Conservation (phyloP, 2,113 vertebrate species). For the Megaleporinus macrocephalus region DNA sequence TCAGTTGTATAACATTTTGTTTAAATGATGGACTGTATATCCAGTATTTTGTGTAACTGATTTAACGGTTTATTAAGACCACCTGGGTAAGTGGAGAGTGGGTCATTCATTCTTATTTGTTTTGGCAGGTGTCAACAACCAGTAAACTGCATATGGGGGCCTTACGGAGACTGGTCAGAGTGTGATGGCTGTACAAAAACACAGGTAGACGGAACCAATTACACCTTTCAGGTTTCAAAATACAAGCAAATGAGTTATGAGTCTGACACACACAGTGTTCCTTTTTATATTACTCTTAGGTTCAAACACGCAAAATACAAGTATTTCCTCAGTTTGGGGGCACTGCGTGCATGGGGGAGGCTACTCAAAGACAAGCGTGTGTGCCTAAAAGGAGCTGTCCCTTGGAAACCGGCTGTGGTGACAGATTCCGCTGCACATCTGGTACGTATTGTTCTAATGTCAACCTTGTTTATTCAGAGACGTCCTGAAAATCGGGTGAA, state of each 20-base stretch:
- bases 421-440: conserved; percentile 87
- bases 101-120: neutral
- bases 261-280: neutral
- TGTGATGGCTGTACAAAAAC: conserved; percentile 84
- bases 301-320: conserved; percentile 76
- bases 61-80: neutral
- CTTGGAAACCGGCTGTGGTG: conserved; percentile 84
- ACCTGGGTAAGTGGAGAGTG: neutral
- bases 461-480: neutral
- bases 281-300: conserved; percentile 66
- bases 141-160: conserved; percentile 84
- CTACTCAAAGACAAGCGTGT: conserved; percentile 78
- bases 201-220: conserved; percentile 58
- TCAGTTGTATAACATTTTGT: neutral
- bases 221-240: neutral
- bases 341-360: conserved; percentile 74
- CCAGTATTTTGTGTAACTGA: too few relatives aligned
- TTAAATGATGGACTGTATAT: too few relatives aligned
- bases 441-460: conserved; percentile 71
- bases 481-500: neutral
- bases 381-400: conserved; percentile 82
- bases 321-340: conserved; percentile 87
- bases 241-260: neutral
- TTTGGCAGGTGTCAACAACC: conserved; percentile 66
- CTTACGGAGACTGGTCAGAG: conserved; percentile 85